Percentiles rank a stretch among this genome's conserved stretches.
These are phyloP conservation scores for Ibidorhyncha struthersii DNA, from an alignment of 2,113 vertebrate species.

Conservation along the genomic window DNA sequence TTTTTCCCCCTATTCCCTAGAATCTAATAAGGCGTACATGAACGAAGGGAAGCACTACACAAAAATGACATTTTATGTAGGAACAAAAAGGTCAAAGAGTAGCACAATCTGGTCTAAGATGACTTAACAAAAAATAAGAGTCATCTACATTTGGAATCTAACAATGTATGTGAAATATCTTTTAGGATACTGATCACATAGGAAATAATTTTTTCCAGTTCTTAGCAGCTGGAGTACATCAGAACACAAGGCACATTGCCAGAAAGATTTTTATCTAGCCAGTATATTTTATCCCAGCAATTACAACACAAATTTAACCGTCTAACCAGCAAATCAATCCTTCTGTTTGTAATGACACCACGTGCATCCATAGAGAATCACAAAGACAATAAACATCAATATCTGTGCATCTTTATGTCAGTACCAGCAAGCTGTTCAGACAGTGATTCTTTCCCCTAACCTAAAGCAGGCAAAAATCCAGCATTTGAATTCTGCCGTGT, in stretches of 20 bases:
- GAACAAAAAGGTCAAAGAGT: background rate
- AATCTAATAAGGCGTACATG: background rate
- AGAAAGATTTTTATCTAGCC: background rate
- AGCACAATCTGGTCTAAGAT: background rate
- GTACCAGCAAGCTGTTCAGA: background rate
- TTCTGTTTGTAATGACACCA: background rate
- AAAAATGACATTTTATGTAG: background rate
- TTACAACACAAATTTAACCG: conserved; percentile 15
- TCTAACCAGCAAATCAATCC: conserved; percentile 14
- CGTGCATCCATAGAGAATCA: background rate
- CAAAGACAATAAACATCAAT: background rate
- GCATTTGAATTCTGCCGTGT: background rate
- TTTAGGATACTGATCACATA: background rate
- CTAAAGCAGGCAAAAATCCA: background rate
- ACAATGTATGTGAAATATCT: background rate
- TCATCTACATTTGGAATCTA: background rate
- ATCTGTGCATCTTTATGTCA: background rate
- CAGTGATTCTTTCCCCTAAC: background rate
- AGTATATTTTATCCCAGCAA: conserved; percentile 1
- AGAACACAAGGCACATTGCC: background rate
- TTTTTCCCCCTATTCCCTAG: background rate
- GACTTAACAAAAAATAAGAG: conserved; percentile 20
- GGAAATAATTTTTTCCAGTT: background rate
- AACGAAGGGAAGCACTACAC: background rate
- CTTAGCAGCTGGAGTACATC: conserved; percentile 47